Base-by-base conservation (phyloP, 2,888 invertebrate genomes). In the Drosophila pegasa region DNA sequence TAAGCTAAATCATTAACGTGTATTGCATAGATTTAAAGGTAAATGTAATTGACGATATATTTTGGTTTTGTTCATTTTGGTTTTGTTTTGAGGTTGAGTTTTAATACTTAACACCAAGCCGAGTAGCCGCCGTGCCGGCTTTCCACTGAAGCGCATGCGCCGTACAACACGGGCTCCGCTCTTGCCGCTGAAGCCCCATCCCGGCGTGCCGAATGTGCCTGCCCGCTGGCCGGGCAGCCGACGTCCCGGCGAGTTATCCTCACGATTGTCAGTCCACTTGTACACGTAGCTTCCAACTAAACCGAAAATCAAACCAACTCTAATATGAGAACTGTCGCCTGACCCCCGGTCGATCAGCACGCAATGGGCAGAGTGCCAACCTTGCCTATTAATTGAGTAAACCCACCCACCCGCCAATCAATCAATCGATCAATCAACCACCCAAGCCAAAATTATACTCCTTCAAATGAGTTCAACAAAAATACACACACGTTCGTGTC, bases 41-140 rank as follows among this genome's bases (percentile, higher is more conserved):
- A 47, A 33, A 71, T 62, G 33, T 55, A 35, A 35, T 50, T 35
- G 20, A 33, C 8, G 67, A 48, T 43, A 40, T 62, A 16, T 16
- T 29, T 22, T 47, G 51, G 14, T 33, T 20, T 9, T 16, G 12
- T 33, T 54, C 58, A n/a, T 57, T 48, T 31, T 12, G 2, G 33
- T 25, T 25, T 29, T n/a, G 33, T 51, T 61, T 58, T 47, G 29
- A 64, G 55, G 47, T 78, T 78, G 33, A 67, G 56, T 38, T 80
- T 76, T 72, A 55, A 81, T 78, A 78, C 78, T 78, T 78, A 78
- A 78, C 78, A 78, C 78, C 73, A 77, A 71, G 71, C 50, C 61
- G 62, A 57, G 47, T 54, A 47, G 47, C n/a, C 48, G 18, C 31
- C 31, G 37, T 38, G 16, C 48, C 50, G 41, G 56, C 68, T 47